Evolutionary conservation across 2,113 vertebrate species (phyloP), one percentile per base, ranked within the genome.

Genomic region (Elachura formosa): DNA sequence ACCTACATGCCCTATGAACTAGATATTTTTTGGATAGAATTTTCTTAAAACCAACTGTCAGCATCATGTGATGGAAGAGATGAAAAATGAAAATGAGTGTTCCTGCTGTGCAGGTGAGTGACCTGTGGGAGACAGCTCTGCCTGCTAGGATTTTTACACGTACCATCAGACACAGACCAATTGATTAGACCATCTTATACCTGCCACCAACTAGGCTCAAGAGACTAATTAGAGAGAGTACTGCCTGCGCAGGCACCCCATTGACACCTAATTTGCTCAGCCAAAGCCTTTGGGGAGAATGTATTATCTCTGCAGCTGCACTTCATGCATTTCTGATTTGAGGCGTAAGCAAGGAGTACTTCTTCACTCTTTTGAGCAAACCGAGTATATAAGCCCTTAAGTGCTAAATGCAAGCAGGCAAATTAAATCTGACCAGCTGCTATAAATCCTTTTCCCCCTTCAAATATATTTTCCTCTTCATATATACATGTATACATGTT

Each of bases 251-350:
- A 97, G 98, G 97, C 98, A 98, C 98, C 98, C 98, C 98, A 98
- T 98, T 98, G 98, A 98, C 98, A 98, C 98, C 98, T 98, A 98
- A 98, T 98, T 98, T 98, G 98, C 98, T 98, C 98, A 98, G 98
- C 98, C 98, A 96, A 98, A 98, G 98, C 98, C 98, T 98, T 98
- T 98, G 98, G 98, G 98, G 98, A 98, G 97, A 98, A 98, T 97
- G 98, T 97, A 98, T 98, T 98, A 98, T 98, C 98, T 98, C 97
- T 98, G 98, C 98, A 98, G 98, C 98, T 98, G 98, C 97, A 98
- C 97, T 98, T 98, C 98, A 97, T 98, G 97, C 98, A 98, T 98
- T 98, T 97, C 98, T 98, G 98, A 98, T 98, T 98, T 92, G 94
- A 98, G 97, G 97, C 97, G 97, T 94, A 97, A 96, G 98, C 96